Percentiles rank a stretch among this genome's conserved stretches.
Evolutionary conservation across 2,113 vertebrate species (phyloP).

Genomic region (Vombatus ursinus): DNA sequence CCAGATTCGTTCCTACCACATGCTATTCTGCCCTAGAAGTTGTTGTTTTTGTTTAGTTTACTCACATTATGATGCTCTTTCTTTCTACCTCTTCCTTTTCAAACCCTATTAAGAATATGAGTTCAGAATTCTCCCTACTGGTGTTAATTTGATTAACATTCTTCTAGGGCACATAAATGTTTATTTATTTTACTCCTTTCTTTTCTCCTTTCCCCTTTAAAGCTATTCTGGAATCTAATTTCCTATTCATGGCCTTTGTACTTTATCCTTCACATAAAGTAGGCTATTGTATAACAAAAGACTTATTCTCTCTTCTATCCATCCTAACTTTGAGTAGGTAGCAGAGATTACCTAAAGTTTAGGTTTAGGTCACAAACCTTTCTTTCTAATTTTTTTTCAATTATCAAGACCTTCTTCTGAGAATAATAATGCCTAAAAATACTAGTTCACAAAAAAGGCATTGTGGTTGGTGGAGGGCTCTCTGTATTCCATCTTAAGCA

Average conservation of each 20-base stretch:
- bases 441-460: background rate
- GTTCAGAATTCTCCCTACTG: background rate
- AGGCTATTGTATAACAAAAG: no score
- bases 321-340: no score
- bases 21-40: no score
- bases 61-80: no score
- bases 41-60: no score
- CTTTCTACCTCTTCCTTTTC: no score
- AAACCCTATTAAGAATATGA: no score
- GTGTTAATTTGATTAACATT: background rate
- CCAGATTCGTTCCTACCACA: no score
- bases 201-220: background rate
- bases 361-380: background rate
- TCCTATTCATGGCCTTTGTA: background rate
- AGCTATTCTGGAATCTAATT: background rate
- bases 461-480: background rate
- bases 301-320: no score
- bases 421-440: background rate
- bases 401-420: background rate
- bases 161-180: background rate
- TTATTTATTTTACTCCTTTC: background rate
- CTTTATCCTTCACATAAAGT: background rate
- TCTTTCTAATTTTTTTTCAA: background rate
- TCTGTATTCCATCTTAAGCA: background rate
- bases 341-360: background rate